These are phyloP conservation scores for Premnoplex brunnescens DNA, from an alignment of 2,797 vertebrate species.

Conservation along the genomic window DNA sequence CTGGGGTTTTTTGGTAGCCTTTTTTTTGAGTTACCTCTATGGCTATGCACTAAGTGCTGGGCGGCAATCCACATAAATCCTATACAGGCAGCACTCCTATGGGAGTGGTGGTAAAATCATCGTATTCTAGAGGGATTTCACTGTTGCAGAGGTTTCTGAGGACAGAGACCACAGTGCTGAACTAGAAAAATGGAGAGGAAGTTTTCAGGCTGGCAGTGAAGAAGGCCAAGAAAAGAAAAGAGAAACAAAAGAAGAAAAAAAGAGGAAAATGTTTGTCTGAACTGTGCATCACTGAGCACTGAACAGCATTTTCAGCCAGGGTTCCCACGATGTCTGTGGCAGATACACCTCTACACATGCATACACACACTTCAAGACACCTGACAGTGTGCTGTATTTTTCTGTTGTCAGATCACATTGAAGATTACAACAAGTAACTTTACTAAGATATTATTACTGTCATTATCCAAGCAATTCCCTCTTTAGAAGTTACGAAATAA, in stretches of 20 bases:
- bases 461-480: neutral
- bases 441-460: neutral
- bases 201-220: neutral
- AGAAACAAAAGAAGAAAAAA: neutral
- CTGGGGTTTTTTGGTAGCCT: neutral
- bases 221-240: neutral
- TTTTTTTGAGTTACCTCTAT: neutral
- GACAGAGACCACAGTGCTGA: neutral
- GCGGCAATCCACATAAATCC: neutral
- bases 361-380: neutral
- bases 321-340: neutral
- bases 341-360: neutral
- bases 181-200: neutral
- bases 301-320: neutral
- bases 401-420: neutral
- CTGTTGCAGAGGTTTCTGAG: neutral
- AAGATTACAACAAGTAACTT: neutral
- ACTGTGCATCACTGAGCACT: neutral
- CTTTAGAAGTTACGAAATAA: slow-evolving; percentile 32
- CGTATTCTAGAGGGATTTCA: neutral
- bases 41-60: neutral
- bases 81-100: accelerated
- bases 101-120: neutral
- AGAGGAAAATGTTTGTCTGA: neutral
- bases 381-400: neutral